phyloP scores from a whole-genome alignment of 2,113 vertebrate species.

The Trachemys scripta region DNA sequence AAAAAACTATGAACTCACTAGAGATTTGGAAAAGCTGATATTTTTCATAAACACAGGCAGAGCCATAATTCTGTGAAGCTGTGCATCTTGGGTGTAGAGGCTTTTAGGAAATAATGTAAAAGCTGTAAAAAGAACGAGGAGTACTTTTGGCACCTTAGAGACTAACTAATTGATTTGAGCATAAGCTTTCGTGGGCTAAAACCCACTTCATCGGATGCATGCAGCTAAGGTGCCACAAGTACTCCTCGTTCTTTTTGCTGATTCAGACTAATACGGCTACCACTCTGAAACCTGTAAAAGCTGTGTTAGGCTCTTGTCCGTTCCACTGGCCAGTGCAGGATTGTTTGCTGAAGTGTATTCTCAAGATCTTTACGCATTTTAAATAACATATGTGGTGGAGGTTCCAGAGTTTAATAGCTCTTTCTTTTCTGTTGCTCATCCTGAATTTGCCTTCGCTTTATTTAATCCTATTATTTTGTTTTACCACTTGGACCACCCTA shows the following conservation, averaged over 20 bases:
- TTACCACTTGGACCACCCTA: not conserved
- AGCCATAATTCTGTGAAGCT: not conserved
- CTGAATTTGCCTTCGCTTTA: not conserved
- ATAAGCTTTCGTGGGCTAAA: no score
- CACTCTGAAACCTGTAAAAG: not conserved
- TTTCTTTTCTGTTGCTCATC: not conserved
- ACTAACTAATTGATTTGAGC: no score
- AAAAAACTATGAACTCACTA: not conserved
- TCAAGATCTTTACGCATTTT: not conserved
- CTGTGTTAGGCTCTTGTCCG: not conserved
- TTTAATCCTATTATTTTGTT: not conserved
- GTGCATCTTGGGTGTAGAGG: not conserved
- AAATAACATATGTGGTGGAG: not conserved
- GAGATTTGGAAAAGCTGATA: not conserved
- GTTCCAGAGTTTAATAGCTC: not conserved
- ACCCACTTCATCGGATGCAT: no score
- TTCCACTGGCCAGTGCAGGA: not conserved
- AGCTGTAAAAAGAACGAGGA: not conserved
- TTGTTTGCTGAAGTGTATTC: not conserved
- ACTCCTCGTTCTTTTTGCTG: no score
- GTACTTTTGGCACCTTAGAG: no score
- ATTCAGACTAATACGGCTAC: no score
- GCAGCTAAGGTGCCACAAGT: no score
- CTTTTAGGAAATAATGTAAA: not conserved
- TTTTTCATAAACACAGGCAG: not conserved